Evolutionary conservation across 2,797 vertebrate species (phyloP), one percentile per base, ranked within the genome.

Genomic region (Notamacropus eugenii): DNA sequence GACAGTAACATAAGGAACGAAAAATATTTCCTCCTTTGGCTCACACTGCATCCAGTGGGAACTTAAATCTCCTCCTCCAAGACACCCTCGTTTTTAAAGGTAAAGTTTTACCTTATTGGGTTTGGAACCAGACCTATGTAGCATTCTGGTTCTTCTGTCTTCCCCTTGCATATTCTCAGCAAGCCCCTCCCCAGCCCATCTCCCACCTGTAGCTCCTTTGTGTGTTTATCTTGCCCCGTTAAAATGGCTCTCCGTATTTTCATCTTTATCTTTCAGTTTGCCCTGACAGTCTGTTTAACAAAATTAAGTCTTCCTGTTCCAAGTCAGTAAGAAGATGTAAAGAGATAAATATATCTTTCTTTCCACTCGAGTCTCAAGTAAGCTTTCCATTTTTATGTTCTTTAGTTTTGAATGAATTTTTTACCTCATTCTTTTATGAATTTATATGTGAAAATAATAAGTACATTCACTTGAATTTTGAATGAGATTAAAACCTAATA

Each of bases 261-360:
- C 34, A 50, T 93, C 27, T 97, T 96, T 31, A 27, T 62, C 6
- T 97, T 46, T 92, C 98, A 99, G 99, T 99, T 98, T 99, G 99
- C 97, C 99, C 99, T 24, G 99, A 99, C 97, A 99, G 98, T 54
- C 99, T 99, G 54, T 99, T 99, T 97, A 99, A 99, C 98, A 99
- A 99, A 97, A 99, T 99, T 98, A 99, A 99, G 97, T 95, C 98
- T 93, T 98, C 99, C 92, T 99, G 99, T 98, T 99, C 99, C 94
- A 99, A 99, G 98, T 98, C 99, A 96, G 99, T 99, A 97, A 99
- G 99, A 95, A 99, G 99, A 96, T 99, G 99, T 98, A 99, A 99
- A 97, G 99, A 99, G 98, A 99, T 99, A 97, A 99, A 99, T 98
- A 99, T 99, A 93, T 99, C 99, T 50, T 99, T 99, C 98, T 98